These are phyloP conservation scores for Drosophila santomea DNA, from an alignment of 1,140 invertebrate species.

Conservation along the genomic window DNA sequence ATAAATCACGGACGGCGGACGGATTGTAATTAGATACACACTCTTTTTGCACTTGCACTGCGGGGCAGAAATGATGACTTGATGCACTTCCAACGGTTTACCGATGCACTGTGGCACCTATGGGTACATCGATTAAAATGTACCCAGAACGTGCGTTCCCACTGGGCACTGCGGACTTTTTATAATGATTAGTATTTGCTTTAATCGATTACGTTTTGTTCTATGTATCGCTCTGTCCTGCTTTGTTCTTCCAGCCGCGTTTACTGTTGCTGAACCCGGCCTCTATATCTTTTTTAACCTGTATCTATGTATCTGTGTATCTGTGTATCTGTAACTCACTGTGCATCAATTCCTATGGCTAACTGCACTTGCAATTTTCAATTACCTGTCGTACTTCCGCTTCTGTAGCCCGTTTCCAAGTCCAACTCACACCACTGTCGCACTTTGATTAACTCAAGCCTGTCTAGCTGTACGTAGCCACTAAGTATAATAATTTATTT, in stretches of 20 bases:
- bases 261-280: constrained; percentile 60
- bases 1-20: constrained; percentile 55
- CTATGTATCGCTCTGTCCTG: constrained; percentile 32
- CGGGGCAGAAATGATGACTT: constrained; percentile 47
- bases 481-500: constrained; percentile 78
- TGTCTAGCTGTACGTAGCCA: constrained; percentile 63
- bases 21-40: constrained; percentile 77
- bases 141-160: constrained; percentile 70
- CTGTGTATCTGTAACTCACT: constrained; percentile 28
- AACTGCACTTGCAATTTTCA: constrained; percentile 73
- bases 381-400: constrained; percentile 63
- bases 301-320: constrained; percentile 29
- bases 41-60: constrained; percentile 53
- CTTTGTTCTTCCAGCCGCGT: constrained; percentile 25
- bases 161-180: constrained; percentile 50
- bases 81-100: constrained; percentile 73
- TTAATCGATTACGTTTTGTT: constrained; percentile 72
- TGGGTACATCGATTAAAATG: constrained; percentile 68
- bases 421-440: constrained; percentile 32
- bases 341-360: constrained; percentile 20
- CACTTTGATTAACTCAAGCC: constrained; percentile 58
- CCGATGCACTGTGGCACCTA: constrained; percentile 67
- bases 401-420: constrained; percentile 33
- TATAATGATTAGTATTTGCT: constrained; percentile 74
- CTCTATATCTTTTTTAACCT: constrained; percentile 17